These are phyloP conservation scores for Drosophila prostipennis DNA, from an alignment of 2,888 invertebrate genomes.

Conservation along the genomic window DNA sequence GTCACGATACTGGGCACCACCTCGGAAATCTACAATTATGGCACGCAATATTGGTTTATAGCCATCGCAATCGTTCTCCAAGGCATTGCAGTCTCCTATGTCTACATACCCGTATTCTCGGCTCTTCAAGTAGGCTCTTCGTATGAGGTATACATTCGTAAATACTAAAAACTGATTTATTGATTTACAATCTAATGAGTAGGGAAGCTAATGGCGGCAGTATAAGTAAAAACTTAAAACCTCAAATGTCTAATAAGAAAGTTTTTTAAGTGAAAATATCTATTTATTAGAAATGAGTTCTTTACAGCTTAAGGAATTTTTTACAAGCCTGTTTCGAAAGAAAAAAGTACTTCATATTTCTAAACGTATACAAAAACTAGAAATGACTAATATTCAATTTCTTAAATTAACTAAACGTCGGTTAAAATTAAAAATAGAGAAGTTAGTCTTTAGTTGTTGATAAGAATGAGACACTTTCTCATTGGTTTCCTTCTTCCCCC, in stretches of 20 bases:
- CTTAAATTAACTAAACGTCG: no score
- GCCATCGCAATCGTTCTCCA: constrained; percentile 89
- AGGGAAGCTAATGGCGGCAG: background rate
- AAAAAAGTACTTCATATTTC: no score
- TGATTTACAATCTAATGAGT: constrained; percentile 9
- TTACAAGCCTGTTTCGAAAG: no score
- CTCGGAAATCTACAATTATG: constrained; percentile 94
- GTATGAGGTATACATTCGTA: constrained; percentile 88
- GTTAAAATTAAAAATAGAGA: background rate
- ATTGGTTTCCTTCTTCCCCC: background rate
- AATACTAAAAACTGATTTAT: constrained; percentile 12
- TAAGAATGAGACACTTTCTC: constrained; percentile 4
- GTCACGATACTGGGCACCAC: constrained; percentile 95
- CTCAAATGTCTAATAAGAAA: no score
- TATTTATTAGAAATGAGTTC: background rate
- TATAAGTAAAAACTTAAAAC: background rate
- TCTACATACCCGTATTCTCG: constrained; percentile 93
- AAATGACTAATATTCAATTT: no score
- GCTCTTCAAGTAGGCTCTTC: constrained; percentile 91
- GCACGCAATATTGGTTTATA: constrained; percentile 92
- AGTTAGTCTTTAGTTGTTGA: background rate
- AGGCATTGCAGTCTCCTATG: constrained; percentile 87
- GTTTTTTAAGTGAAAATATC: background rate
- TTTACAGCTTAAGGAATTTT: no score
- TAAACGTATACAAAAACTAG: no score